Conservation (phyloP, 37 sponge, comb jelly and placozoan species). For the Oopsacas minuta region DNA sequence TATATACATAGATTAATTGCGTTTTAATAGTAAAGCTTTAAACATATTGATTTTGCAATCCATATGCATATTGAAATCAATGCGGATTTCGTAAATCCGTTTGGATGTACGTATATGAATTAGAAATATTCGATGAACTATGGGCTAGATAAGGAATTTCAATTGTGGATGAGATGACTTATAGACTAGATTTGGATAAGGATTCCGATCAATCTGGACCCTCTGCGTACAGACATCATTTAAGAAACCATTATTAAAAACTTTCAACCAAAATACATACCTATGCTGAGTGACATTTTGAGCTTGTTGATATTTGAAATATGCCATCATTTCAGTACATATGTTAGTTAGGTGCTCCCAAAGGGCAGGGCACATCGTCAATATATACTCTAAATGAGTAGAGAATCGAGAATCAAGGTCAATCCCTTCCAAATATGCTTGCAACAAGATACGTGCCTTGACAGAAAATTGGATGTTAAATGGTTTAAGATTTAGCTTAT, state of each 20-base stretch:
- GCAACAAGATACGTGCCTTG: conserved; percentile 56
- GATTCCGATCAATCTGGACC: too few relatives aligned
- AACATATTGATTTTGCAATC: too few relatives aligned
- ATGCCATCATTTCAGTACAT: conserved; percentile 12
- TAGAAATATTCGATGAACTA: too few relatives aligned
- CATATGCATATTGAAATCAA: too few relatives aligned
- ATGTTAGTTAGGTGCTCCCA: conserved; percentile 50
- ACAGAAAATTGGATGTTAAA: conserved; percentile 35
- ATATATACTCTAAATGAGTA: conserved; percentile 26
- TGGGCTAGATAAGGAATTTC: too few relatives aligned
- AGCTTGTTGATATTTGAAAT: neutral
- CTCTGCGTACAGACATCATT: too few relatives aligned
- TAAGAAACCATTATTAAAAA: neutral
- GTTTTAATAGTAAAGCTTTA: too few relatives aligned
- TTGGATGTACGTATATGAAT: too few relatives aligned
- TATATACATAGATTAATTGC: too few relatives aligned
- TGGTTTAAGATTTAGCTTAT: neutral
- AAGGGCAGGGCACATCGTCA: conserved; percentile 45
- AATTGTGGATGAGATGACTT: too few relatives aligned
- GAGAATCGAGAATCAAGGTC: neutral
- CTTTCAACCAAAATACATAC: neutral
- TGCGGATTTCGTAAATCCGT: too few relatives aligned
- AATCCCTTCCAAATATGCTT: conserved; percentile 48
- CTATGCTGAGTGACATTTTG: neutral
- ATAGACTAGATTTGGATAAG: too few relatives aligned